Evolutionary conservation across 2,888 invertebrate species (phyloP), one percentile per base, ranked within the genome.

Genomic region (Lepidocyrtoides sp.): DNA sequence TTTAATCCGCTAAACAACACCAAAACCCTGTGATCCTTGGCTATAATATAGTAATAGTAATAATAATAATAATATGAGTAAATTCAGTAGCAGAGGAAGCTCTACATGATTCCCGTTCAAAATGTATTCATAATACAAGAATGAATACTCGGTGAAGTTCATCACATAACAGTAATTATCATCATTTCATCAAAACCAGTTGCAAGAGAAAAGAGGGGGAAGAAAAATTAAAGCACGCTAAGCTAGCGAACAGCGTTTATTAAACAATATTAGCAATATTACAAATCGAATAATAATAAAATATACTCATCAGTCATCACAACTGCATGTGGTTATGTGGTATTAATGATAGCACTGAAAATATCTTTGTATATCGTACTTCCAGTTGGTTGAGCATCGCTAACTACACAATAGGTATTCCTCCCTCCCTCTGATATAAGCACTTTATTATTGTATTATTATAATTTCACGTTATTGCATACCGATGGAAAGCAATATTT

Each of bases 401-500:
- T 48, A 51, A 75, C n/a, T n/a, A n/a, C n/a, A n/a, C n/a, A n/a
- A n/a, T n/a, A n/a, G n/a, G n/a, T n/a, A n/a, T n/a, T n/a, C n/a
- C n/a, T n/a, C n/a, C n/a, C n/a, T n/a, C n/a, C n/a, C n/a, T n/a
- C n/a, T n/a, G n/a, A n/a, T n/a, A 44, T 41, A 23, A 1, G 12
- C 32, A 81, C 57, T 10, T 17, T 32, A n/a, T 36, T 23, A 10
- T 26, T 23, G 12, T 63, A 63, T 14, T 41, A 36, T 32, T 66
- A 32, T 20, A 3, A 23, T 10, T 23, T 23, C 17, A 51, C n/a
- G 26, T 10, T n/a, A 69, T 32, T 1, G 17, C 60, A 44, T 87
- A 91, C 91, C 91, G 20, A 92, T 89, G n/a, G 89, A 89, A 14
- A 92, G 79, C 4, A 92, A 51, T 23, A 92, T 85, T 69, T 92